Evolutionary conservation across 2,888 invertebrate genomes (phyloP).

Genomic region (Dicranocentrus wangi): DNA sequence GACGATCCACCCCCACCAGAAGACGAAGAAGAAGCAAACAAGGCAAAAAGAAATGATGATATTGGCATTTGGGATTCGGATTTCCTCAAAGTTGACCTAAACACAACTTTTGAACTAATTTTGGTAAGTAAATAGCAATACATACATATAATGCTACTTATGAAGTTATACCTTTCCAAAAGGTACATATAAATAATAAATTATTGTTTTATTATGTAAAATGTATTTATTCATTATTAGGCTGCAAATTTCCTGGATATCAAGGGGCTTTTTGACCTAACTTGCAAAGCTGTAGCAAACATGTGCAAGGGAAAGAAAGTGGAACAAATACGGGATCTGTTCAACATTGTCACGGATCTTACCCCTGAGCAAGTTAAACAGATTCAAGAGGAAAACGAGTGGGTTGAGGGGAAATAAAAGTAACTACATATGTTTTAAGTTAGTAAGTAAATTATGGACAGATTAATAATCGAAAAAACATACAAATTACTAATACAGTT

Average conservation of each 20-base stretch:
- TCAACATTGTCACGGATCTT: conserved; percentile 97
- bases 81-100: conserved; percentile 98
- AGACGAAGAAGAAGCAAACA: background rate
- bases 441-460: too few species aligned
- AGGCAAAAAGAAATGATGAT: conserved; percentile 89
- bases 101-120: conserved; percentile 95
- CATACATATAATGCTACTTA: background rate
- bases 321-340: conserved; percentile 96
- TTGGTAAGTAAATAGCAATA: conserved; percentile 76
- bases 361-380: conserved; percentile 97
- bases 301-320: conserved; percentile 99
- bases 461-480: too few species aligned
- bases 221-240: conserved; percentile 70
- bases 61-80: conserved; percentile 99
- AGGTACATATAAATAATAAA: too few species aligned
- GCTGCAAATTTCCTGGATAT: conserved; percentile 98
- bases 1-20: too few species aligned
- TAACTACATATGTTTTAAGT: conserved; percentile 17
- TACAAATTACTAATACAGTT: too few species aligned
- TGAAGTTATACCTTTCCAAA: too few species aligned
- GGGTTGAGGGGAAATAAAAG: conserved; percentile 89
- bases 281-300: conserved; percentile 98
- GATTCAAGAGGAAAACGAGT: conserved; percentile 95
- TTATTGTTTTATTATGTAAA: too few species aligned
- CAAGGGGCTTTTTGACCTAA: conserved; percentile 94